Evolutionary conservation across 1,140 invertebrate species (phyloP).

Genomic region (Panonychus citri): DNA sequence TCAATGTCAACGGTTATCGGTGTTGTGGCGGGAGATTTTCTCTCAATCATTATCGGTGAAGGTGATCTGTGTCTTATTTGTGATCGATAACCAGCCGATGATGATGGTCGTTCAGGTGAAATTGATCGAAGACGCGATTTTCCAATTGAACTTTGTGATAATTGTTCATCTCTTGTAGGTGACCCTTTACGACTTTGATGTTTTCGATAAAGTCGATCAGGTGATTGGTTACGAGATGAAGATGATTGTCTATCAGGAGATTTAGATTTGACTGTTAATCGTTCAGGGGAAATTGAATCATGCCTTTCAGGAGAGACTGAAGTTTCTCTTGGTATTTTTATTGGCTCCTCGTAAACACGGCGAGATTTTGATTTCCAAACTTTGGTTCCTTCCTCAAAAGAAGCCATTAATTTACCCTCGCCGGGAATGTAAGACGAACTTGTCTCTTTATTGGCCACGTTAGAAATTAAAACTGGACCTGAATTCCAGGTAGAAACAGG

Average conservation of each 20-base stretch:
- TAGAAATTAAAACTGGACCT: background rate
- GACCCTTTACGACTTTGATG: background rate
- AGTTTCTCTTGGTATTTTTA: no score
- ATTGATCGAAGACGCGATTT: no score
- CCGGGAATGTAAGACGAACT: background rate
- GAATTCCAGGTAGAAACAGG: background rate
- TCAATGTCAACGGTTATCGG: no score
- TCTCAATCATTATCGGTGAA: background rate
- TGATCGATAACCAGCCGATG: no score
- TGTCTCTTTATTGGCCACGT: background rate
- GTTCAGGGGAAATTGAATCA: no score
- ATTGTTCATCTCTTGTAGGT: no score
- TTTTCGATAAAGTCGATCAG: no score
- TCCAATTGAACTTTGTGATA: no score
- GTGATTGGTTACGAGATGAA: no score
- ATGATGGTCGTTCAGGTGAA: background rate
- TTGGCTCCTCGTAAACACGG: background rate
- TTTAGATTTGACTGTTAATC: no score
- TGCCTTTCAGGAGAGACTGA: background rate
- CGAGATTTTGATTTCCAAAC: conserved; percentile 3
- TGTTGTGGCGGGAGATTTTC: no score
- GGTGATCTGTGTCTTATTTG: conserved; percentile 3
- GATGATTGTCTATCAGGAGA: no score
- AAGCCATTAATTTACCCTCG: background rate
- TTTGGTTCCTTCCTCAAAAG: background rate